Evolutionary conservation across 2,888 invertebrate genomes (phyloP).

Genomic region (Melinaea menophilus): DNA sequence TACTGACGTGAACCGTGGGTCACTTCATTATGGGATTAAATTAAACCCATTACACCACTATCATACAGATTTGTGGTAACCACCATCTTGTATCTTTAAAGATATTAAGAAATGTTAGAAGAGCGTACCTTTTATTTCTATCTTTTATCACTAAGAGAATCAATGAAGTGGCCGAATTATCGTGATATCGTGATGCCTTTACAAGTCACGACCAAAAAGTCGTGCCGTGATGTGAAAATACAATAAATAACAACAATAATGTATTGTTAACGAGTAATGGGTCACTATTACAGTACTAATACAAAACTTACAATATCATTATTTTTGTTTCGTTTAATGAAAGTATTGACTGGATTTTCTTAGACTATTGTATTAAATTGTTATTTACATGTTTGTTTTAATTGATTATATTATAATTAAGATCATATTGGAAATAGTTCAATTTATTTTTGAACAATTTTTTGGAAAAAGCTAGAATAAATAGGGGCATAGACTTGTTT

Average conservation of each 20-base stretch:
- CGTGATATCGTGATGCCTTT: constrained; percentile 34
- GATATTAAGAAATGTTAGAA: not conserved
- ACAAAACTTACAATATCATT: not conserved
- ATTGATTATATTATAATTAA: too few relatives aligned
- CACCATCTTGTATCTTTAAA: not conserved
- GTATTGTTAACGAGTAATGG: constrained; percentile 28
- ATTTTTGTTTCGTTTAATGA: not conserved
- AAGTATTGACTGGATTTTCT: too few relatives aligned
- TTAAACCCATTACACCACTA: constrained; percentile 10
- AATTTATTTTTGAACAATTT: too few relatives aligned
- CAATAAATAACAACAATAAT: constrained; percentile 45
- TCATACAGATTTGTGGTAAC: not conserved
- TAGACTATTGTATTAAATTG: too few relatives aligned
- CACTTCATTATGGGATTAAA: constrained; percentile 22
- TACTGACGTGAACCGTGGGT: constrained; percentile 25
- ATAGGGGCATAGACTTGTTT: too few relatives aligned
- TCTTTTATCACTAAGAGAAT: constrained; percentile 12
- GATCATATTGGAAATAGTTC: too few relatives aligned
- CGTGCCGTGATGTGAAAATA: constrained; percentile 55
- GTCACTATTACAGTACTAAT: not conserved
- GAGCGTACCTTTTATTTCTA: too few relatives aligned
- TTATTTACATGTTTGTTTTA: too few relatives aligned
- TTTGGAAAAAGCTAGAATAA: too few relatives aligned
- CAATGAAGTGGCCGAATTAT: constrained; percentile 35
- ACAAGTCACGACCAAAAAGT: constrained; percentile 53